phyloP scores from a whole-genome alignment of 23 tunicate species.

The Styela clava region DNA sequence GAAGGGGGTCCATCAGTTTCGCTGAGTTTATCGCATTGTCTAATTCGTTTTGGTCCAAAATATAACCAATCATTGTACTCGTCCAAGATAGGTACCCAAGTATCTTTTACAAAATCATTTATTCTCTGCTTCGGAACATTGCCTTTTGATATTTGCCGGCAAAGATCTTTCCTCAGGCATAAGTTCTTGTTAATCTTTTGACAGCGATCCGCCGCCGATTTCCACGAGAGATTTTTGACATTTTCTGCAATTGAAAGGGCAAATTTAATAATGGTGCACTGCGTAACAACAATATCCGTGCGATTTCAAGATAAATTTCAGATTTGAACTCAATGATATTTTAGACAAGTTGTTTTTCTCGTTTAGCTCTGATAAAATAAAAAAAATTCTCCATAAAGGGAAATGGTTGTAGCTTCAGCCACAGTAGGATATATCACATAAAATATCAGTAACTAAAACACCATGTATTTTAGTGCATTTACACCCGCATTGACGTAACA shows the following conservation, averaged over 20 bases:
- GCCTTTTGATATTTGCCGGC: not conserved
- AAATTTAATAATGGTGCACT: too few relatives aligned
- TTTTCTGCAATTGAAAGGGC: not conserved
- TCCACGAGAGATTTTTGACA: slow-evolving; percentile 2
- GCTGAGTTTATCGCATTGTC: slow-evolving; percentile 27
- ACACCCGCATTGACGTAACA: too few relatives aligned
- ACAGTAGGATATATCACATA: too few relatives aligned
- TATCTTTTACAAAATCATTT: not conserved
- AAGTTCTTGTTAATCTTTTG: not conserved
- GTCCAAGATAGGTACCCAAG: slow-evolving; percentile 48
- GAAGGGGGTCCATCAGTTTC: slow-evolving; percentile 25
- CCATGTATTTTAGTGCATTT: too few relatives aligned
- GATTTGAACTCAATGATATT: too few relatives aligned
- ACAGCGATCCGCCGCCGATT: slow-evolving; percentile 1
- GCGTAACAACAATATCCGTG: too few relatives aligned
- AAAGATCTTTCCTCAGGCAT: slow-evolving; percentile 18
- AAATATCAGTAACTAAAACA: too few relatives aligned
- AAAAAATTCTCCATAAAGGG: too few relatives aligned
- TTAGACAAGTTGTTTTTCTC: too few relatives aligned
- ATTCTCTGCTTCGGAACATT: not conserved
- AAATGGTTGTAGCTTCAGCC: too few relatives aligned
- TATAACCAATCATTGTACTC: slow-evolving; percentile 65
- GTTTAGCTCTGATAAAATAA: too few relatives aligned
- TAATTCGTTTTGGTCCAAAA: slow-evolving; percentile 16
- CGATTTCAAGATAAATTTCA: too few relatives aligned